Base-by-base conservation (phyloP, 2,888 invertebrate genomes). In the Ectobius pallidus region DNA sequence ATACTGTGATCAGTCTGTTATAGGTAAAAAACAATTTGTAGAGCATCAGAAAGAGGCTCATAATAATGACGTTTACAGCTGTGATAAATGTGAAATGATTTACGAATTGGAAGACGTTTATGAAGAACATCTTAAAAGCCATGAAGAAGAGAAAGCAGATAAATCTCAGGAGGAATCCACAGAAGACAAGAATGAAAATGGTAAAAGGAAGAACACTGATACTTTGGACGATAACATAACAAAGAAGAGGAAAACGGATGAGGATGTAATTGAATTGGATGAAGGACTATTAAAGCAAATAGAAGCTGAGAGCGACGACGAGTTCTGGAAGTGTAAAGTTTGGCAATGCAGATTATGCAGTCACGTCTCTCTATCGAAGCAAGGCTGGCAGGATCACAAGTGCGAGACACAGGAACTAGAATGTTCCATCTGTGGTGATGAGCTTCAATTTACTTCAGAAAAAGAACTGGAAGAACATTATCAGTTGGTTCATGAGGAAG, bases 1-100 rank as follows among this genome's bases (percentile, higher is more conserved):
- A 11, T 71, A 71, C 27, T 76, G 75, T 67, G 62, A 72, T 1
- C 67, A 61, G 32, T 42, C 16, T 18, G 49, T 75, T 55, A 55
- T 67, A 7, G 72, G 73, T 11, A 70, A 49, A 39, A 63, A 65
- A 9, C 46, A 70, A 14, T 73, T 75, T 42, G 61, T 72, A 25
- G 27, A 58, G 16, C 75, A 75, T 49, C 75, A 74, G 42, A 52
- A 58, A 18, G 58, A 62, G 22, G 72, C 42, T 25, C 75, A 75
- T 52, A 25, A 69, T 20, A 46, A 69, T 49, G 46, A 70, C 27
- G 75, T 75, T 16, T 73, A 74, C 44, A 69, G 69, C 62, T 75
- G 75, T 63, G 69, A 63, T 9, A 58, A 68, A 20, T 75, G 75
- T 58, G 70, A 72, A 39, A 34, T 63, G 14, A 39, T 52, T 11